phyloP scores from a whole-genome alignment of 2,113 vertebrate genomes.

The Micronisus gabar region DNA sequence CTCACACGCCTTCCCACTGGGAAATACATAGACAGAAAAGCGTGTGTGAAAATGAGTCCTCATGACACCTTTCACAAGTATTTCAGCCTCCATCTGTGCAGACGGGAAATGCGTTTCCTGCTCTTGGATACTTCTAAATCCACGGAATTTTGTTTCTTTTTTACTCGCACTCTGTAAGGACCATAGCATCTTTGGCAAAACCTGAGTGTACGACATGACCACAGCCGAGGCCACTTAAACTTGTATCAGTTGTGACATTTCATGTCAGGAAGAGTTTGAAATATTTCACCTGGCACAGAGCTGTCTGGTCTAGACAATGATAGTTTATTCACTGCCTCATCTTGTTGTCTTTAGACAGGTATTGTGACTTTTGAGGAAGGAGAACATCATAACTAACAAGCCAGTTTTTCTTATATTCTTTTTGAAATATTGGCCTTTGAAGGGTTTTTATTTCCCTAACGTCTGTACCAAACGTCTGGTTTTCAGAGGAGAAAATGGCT shows the following conservation, averaged over 20 bases:
- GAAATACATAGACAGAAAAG: neutral
- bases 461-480: neutral
- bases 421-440: constrained; percentile 37
- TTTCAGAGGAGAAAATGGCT: neutral
- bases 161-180: neutral
- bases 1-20: neutral
- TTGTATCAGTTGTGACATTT: constrained; percentile 59
- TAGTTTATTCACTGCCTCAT: constrained; percentile 61
- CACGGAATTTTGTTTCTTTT: neutral
- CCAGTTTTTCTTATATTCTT: constrained; percentile 32
- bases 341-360: constrained; percentile 53
- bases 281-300: constrained; percentile 56
- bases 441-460: constrained; percentile 34
- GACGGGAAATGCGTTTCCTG: neutral
- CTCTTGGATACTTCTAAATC: neutral
- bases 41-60: neutral
- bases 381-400: constrained; percentile 54
- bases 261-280: constrained; percentile 48
- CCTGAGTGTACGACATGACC: neutral
- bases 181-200: neutral
- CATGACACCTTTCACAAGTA: neutral
- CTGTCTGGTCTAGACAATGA: constrained; percentile 59
- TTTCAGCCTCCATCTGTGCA: neutral
- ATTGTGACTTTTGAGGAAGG: constrained; percentile 40
- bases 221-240: constrained; percentile 42